phyloP scores from a whole-genome alignment of 2,797 vertebrate genomes.

The Hyperoplus lanceolatus region DNA sequence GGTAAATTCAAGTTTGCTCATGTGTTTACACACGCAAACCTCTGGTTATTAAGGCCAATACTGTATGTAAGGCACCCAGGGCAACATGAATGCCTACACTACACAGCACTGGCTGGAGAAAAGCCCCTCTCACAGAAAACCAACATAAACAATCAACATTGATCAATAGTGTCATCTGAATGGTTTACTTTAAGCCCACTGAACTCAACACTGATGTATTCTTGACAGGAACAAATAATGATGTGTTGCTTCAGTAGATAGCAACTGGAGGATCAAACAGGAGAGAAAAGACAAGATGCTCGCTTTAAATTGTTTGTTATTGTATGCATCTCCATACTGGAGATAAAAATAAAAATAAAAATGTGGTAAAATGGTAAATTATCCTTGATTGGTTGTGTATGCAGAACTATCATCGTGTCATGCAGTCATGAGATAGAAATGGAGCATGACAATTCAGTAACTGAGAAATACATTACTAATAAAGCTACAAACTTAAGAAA shows the following conservation, averaged over 20 bases:
- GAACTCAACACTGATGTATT: constrained; percentile 55
- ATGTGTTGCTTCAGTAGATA: constrained; percentile 14
- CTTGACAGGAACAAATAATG: constrained; percentile 50
- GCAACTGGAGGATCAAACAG: background rate
- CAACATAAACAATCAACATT: background rate
- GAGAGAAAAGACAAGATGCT: background rate
- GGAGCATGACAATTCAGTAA: background rate
- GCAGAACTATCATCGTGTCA: background rate
- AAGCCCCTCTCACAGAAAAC: constrained; percentile 27
- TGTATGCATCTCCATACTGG: background rate
- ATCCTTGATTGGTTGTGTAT: background rate
- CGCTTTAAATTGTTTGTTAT: constrained; percentile 14
- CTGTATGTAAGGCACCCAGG: background rate
- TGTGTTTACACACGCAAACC: no score
- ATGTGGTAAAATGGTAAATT: background rate
- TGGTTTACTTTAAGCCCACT: constrained; percentile 62
- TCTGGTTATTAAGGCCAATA: background rate
- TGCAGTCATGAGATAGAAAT: background rate
- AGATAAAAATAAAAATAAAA: constrained; percentile 17
- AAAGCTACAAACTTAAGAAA: constrained; percentile 9
- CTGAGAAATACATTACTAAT: background rate
- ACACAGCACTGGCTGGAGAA: constrained; percentile 27
- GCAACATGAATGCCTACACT: constrained; percentile 24
- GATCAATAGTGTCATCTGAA: constrained; percentile 66
- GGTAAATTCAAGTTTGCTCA: no score